Conservation (phyloP, 2,113 vertebrate species). For the Perca flavescens region DNA sequence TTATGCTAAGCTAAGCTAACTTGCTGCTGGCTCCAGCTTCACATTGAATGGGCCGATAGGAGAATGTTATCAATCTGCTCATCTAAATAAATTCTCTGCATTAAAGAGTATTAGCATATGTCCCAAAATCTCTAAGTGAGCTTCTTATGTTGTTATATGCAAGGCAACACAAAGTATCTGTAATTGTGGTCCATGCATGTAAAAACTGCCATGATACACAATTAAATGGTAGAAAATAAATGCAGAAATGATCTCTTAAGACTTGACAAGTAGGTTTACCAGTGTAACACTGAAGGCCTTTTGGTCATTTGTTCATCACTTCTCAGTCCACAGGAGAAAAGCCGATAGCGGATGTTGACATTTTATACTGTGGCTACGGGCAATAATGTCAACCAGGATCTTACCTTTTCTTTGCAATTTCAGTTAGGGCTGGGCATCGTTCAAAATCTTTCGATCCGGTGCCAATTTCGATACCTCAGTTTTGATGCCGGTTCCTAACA, state of each 20-base stretch:
- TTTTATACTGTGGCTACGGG: slow-evolving; percentile 9
- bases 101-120: not conserved
- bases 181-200: not conserved
- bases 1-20: not conserved
- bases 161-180: not conserved
- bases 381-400: slow-evolving; percentile 19
- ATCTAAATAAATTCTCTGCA: not conserved
- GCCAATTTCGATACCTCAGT: too few relatives aligned
- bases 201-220: not conserved
- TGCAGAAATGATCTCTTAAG: not conserved
- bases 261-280: not conserved
- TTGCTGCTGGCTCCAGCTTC: not conserved
- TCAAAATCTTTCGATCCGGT: too few relatives aligned
- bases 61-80: not conserved
- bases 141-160: not conserved
- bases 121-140: not conserved
- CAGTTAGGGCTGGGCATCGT: too few relatives aligned
- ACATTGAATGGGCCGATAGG: not conserved
- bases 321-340: not conserved
- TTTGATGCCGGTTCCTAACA: too few relatives aligned
- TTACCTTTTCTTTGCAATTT: slow-evolving; percentile 19
- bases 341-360: slow-evolving; percentile 25
- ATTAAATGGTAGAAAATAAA: not conserved
- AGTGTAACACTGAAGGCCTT: not conserved
- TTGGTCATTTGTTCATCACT: slow-evolving; percentile 22